Evolutionary conservation across 2,888 invertebrate species (phyloP), one percentile per base, ranked within the genome.

Genomic region (Eugnorisma glareosa): DNA sequence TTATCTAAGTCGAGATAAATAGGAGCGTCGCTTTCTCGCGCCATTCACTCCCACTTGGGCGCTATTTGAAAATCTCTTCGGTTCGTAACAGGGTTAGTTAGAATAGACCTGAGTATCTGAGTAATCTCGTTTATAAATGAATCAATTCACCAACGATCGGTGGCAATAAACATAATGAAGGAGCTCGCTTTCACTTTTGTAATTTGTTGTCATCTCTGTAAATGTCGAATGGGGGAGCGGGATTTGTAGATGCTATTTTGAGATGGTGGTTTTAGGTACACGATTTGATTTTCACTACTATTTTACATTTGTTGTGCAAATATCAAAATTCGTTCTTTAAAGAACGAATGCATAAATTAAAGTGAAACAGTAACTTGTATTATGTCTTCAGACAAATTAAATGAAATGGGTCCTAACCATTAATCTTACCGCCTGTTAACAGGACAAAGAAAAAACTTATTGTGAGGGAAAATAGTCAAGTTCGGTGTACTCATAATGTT

Each of bases 1-100:
- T 95, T 95, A 95, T 95, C 94, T 94, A 91, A 92, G 94, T 93
- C 92, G 93, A 94, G 94, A 95, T 95, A 94, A 94, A 95, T 94
- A 94, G 93, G 88, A 92, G 93, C 91, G 91, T 92, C 92, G 92
- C 90, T 91, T 90, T 88, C 91, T 89, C 88, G 89, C 89, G 89
- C 91, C 87, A 90, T 92, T 92, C 93, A 91, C 89, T 90, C 88
- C 89, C 85, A 87, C 89, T 90, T 86, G 87, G 90, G 86, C 85
- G 89, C 89, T 91, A 85, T 92, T 94, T 89, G 90, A 90, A 93
- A 93, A 93, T 92, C 91, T 91, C 89, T 89, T 88, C 89, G 84
- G 90, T 89, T 91, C 89, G 89, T 91, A 90, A 90, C 91, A 90
- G 89, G 91, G 91, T 92, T 89, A 86, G 86, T 86, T 91, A 89